These are phyloP conservation scores for Apogon hyalosoma DNA, from an alignment of 2,797 vertebrate species.

Conservation along the genomic window DNA sequence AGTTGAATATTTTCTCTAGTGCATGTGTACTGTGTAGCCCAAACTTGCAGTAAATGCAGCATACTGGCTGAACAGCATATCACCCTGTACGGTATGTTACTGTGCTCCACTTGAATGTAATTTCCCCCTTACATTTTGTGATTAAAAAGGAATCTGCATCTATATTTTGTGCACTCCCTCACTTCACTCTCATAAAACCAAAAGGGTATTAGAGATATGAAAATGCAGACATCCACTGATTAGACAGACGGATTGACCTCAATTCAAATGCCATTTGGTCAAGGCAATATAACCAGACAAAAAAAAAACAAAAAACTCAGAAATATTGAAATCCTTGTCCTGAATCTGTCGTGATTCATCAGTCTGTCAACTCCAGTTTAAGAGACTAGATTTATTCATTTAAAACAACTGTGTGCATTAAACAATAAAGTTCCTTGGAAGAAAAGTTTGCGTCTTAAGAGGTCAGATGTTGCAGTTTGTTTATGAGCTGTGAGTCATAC, in stretches of 20 bases:
- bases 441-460: background rate
- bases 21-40: slow-evolving; percentile 55
- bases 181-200: slow-evolving; percentile 32
- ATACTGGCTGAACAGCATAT: slow-evolving; percentile 35
- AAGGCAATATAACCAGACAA: slow-evolving; percentile 1
- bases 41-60: slow-evolving; percentile 16
- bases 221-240: slow-evolving; percentile 30
- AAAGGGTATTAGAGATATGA: slow-evolving; percentile 26
- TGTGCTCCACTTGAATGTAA: slow-evolving; percentile 59
- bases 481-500: slow-evolving; percentile 28
- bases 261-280: slow-evolving; percentile 34
- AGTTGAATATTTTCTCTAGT: slow-evolving; percentile 39
- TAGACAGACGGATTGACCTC: slow-evolving; percentile 46
- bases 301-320: background rate
- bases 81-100: slow-evolving; percentile 33
- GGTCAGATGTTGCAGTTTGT: slow-evolving; percentile 2
- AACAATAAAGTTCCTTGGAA: background rate
- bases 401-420: too few species aligned
- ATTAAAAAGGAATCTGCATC: slow-evolving; percentile 63
- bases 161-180: slow-evolving; percentile 17
- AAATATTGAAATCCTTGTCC: slow-evolving; percentile 12
- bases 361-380: background rate
- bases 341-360: slow-evolving; percentile 2
- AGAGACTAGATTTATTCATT: too few species aligned
- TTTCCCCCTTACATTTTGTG: slow-evolving; percentile 41